Percentiles rank a stretch among this genome's conserved stretches.
phyloP scores from a whole-genome alignment of 1,140 invertebrate genomes.

The Marisa cornuarietis region DNA sequence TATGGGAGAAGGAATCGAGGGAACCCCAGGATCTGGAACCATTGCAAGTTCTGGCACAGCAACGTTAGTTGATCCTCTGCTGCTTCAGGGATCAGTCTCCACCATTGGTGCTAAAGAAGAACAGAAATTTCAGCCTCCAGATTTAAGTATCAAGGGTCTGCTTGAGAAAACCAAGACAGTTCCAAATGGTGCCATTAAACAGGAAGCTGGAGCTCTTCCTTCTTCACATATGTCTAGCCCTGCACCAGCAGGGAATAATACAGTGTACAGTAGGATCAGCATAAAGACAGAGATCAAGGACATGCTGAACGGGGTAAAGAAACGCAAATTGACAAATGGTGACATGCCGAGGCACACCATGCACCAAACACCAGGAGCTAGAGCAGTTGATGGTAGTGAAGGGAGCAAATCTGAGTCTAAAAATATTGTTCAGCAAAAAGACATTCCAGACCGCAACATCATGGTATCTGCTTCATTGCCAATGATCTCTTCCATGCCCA shows the following conservation, averaged over 20 bases:
- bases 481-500: no score
- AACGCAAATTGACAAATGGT: neutral
- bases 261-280: no score
- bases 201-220: neutral
- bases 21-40: neutral
- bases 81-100: neutral
- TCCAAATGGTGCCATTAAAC: conserved; percentile 14
- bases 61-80: neutral
- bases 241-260: no score
- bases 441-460: no score
- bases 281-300: conserved; percentile 11
- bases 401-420: no score
- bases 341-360: no score
- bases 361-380: no score
- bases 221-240: no score
- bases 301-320: conserved; percentile 9
- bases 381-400: no score
- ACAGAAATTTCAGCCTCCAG: conserved; percentile 20
- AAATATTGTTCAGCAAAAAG: no score
- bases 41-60: neutral
- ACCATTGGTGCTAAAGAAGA: conserved; percentile 7
- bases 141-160: conserved; percentile 31
- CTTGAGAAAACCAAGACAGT: conserved; percentile 22
- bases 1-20: conserved; percentile 9
- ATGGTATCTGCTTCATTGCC: no score